Conservation (phyloP, 53 echinoderm and acorn worm genomes). For the Apostichopus leukothele region DNA sequence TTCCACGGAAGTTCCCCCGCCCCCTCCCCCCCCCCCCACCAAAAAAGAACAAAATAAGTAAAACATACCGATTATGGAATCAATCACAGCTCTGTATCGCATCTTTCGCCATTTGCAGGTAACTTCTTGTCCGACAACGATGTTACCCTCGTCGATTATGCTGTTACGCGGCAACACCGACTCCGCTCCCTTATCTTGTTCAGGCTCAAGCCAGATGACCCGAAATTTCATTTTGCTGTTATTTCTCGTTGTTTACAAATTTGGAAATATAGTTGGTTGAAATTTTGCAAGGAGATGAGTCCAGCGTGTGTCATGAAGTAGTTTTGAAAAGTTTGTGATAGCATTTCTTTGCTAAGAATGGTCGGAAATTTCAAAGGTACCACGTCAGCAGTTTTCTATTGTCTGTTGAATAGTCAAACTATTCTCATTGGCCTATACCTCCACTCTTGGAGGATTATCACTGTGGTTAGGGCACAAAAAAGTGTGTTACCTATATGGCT, state of each 20-base stretch:
- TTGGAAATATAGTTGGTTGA: too few relatives aligned
- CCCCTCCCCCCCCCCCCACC: too few relatives aligned
- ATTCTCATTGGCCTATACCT: not conserved
- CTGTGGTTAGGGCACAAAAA: constrained; percentile 8
- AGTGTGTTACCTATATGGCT: not conserved
- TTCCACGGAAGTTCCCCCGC: too few relatives aligned
- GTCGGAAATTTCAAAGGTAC: too few relatives aligned
- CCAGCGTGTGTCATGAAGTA: too few relatives aligned
- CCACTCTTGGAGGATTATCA: not conserved
- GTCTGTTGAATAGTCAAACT: not conserved
- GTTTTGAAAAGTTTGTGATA: too few relatives aligned
- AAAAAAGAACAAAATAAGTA: too few relatives aligned
- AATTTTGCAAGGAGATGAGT: too few relatives aligned
- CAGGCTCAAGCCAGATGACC: not conserved
- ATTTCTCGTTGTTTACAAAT: too few relatives aligned
- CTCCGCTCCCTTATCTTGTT: constrained; percentile 1
- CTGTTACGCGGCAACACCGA: not conserved
- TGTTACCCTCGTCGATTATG: constrained; percentile 14
- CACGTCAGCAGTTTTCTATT: too few relatives aligned
- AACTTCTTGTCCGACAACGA: constrained; percentile 1
- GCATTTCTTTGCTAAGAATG: too few relatives aligned
- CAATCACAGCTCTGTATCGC: not conserved
- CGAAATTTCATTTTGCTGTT: not conserved
- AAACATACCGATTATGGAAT: too few relatives aligned
- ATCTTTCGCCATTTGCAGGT: constrained; percentile 25